Conservation (phyloP, 2,888 invertebrate species). For the Stenurella melanura region DNA sequence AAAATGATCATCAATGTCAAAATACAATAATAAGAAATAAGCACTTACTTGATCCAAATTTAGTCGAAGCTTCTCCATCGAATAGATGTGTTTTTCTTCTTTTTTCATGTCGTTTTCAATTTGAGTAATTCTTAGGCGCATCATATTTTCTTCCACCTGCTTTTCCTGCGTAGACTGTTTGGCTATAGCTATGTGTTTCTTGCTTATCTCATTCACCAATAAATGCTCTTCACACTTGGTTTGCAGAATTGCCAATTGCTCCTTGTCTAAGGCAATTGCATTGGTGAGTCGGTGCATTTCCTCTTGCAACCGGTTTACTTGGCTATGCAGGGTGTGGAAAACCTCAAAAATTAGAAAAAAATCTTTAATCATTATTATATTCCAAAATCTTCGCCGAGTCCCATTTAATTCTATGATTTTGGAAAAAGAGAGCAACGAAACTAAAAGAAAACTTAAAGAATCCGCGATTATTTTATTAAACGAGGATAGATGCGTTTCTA, state of each 20-base stretch:
- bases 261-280: conserved; percentile 72
- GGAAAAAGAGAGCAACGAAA: too few relatives aligned
- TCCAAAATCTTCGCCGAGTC: too few relatives aligned
- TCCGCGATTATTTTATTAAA: too few relatives aligned
- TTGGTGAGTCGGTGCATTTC: conserved; percentile 76
- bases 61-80: conserved; percentile 81
- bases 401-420: too few relatives aligned
- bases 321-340: conserved; percentile 71
- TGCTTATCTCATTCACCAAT: conserved; percentile 77
- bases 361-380: too few relatives aligned
- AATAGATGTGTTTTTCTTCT: conserved; percentile 80
- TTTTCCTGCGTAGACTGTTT: conserved; percentile 75
- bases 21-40: neutral
- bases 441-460: too few relatives aligned
- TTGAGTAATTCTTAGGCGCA: conserved; percentile 81
- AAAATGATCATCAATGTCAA: too few relatives aligned
- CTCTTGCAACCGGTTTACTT: conserved; percentile 76
- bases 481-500: too few relatives aligned
- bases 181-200: conserved; percentile 74
- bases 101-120: conserved; percentile 79
- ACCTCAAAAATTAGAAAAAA: conserved; percentile 44
- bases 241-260: conserved; percentile 63
- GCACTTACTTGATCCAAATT: conserved; percentile 81
- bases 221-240: conserved; percentile 76
- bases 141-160: conserved; percentile 80